phyloP scores from a whole-genome alignment of 2,888 invertebrate species.

The Dilophus febrilis region DNA sequence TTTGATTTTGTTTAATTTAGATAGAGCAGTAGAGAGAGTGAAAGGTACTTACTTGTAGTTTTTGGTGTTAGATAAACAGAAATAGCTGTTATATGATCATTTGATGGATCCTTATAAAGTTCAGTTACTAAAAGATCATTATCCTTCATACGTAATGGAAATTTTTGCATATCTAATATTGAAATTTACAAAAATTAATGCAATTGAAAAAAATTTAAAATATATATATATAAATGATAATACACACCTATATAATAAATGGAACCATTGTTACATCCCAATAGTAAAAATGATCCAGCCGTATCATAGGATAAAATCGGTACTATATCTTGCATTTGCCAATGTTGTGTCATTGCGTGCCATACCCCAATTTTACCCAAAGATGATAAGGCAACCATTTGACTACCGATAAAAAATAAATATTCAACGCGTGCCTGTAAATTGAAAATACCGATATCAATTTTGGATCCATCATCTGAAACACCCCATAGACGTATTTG shows the following conservation, averaged over 20 bases:
- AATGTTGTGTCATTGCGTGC: conserved; percentile 98
- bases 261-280: conserved; percentile 92
- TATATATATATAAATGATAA: background rate
- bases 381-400: conserved; percentile 86
- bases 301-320: conserved; percentile 93
- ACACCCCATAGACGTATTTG: conserved; percentile 66
- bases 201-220: conserved; percentile 4
- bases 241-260: conserved; percentile 83
- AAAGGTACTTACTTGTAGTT: conserved; percentile 71
- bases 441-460: conserved; percentile 76
- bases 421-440: conserved; percentile 85
- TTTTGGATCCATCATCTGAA: conserved; percentile 54
- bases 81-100: conserved; percentile 93
- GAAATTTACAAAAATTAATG: conserved; percentile 4
- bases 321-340: conserved; percentile 94
- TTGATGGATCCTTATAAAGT: conserved; percentile 82
- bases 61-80: conserved; percentile 98
- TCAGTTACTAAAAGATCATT: conserved; percentile 96
- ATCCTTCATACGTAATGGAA: conserved; percentile 96
- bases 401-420: conserved; percentile 93
- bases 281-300: conserved; percentile 83
- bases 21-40: too few species aligned
- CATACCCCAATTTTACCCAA: conserved; percentile 95
- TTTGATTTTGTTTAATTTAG: too few species aligned
- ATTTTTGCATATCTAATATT: conserved; percentile 92